A percentile compares a stretch with the other conserved stretches of the same genome.
Conservation (phyloP, 92 coral and sea anemone genomes). For the Parazoanthus swiftii region DNA sequence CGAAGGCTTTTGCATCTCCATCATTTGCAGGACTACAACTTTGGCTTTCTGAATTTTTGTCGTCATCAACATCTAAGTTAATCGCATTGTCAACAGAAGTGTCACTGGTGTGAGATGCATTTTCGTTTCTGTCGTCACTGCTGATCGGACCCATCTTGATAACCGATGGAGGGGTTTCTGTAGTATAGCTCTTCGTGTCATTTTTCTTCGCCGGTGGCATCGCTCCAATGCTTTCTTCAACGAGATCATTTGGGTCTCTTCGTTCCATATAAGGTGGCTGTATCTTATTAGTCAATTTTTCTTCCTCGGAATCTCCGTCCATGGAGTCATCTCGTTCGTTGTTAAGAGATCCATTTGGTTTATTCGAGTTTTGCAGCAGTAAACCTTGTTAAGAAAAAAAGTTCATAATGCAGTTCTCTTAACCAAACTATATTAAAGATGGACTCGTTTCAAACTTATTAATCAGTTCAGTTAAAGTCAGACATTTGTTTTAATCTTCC, state of each 20-base stretch:
- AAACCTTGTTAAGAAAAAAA: background rate
- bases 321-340: background rate
- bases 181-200: background rate
- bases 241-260: background rate
- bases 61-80: background rate
- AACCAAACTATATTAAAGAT: too few species aligned
- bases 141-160: background rate
- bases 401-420: background rate
- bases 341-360: background rate
- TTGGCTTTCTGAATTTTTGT: background rate
- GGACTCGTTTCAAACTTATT: background rate
- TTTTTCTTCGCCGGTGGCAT: background rate
- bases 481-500: too few species aligned
- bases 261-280: background rate
- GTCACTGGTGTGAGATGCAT: background rate
- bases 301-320: background rate
- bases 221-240: background rate
- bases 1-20: background rate
- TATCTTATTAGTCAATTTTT: background rate
- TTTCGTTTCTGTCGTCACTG: background rate
- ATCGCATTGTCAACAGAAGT: background rate
- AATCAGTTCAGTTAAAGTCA: too few species aligned
- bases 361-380: background rate
- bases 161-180: background rate
- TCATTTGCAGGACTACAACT: background rate